Conservation (phyloP, 2,113 vertebrate genomes). For the Dinomys branickii region DNA sequence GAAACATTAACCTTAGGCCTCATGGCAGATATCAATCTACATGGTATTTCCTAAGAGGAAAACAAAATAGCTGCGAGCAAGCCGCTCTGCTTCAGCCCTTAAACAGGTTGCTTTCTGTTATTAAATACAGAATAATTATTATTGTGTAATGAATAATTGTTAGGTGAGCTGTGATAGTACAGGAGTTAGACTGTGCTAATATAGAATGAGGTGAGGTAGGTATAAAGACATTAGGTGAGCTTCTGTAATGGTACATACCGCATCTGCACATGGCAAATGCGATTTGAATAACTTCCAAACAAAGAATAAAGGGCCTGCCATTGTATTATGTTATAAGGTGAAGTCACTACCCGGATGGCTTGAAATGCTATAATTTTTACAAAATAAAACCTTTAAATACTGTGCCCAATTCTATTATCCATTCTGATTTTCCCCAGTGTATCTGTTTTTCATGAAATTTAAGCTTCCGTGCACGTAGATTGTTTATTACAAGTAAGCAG, state of each 20-base stretch:
- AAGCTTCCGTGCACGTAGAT: background rate
- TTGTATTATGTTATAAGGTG: constrained; percentile 34
- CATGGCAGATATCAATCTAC: constrained; percentile 66
- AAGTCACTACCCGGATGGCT: background rate
- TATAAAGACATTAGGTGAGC: constrained; percentile 7
- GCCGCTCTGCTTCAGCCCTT: constrained; percentile 48
- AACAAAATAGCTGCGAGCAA: constrained; percentile 65
- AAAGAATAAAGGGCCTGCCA: constrained; percentile 25
- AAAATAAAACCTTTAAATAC: constrained; percentile 41
- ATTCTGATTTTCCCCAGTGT: background rate
- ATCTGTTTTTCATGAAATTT: constrained; percentile 33
- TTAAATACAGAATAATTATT: constrained; percentile 49
- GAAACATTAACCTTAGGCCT: constrained; percentile 61
- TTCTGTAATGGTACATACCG: constrained; percentile 13
- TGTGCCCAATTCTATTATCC: background rate
- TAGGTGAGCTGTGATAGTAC: constrained; percentile 20
- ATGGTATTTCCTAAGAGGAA: constrained; percentile 59
- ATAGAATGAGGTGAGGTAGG: background rate
- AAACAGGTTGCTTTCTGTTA: constrained; percentile 65
- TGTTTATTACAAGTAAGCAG: constrained; percentile 28
- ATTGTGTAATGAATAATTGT: background rate
- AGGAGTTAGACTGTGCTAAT: background rate
- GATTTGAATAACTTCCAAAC: constrained; percentile 51
- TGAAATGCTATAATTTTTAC: constrained; percentile 44
- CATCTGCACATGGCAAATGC: constrained; percentile 21